Evolutionary conservation across 2,113 vertebrate species (phyloP), one percentile per base, ranked within the genome.

Genomic region (Pica pica): DNA sequence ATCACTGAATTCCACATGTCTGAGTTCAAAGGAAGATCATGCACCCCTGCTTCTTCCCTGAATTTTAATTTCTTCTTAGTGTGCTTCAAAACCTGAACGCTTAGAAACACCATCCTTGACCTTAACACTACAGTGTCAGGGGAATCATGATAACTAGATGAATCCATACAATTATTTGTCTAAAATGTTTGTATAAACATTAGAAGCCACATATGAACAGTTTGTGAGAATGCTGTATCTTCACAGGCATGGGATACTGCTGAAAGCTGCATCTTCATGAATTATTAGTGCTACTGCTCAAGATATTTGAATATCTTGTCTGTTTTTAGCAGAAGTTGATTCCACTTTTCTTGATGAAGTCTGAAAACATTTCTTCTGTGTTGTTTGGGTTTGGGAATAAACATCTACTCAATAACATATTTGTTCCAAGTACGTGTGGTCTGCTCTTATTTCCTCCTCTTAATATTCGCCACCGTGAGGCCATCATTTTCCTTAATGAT

Each of bases 1-100:
- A 96, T 97, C 96, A 95, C 77, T 68, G 73, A 88, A 95, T 97
- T 97, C 52, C 91, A 96, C 87, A 95, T 95, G 93, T 41, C 61
- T 97, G 91, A 91, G 83, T 93, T 97, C 95, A 96, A 96, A 95
- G 94, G 83, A 77, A 65, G 70, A 91, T 94, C 93, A 74, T 14
- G 44, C 28, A 95, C 64, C 30, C 50, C 24, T 63, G 55, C 37
- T 95, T 78, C 57, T 88, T 91, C 60, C 77, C 63, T 76, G 91
- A 73, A 83, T 90, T 91, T 93, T 95, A 89, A 85, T 96, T 95
- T 93, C 53, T 90, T 87, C 80, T 75, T 78, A 46, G 39, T 57
- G 82, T 75, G 24, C 50, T 80, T 90, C 57, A 93, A 96, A 91
- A 60, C 42, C 30, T 73, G 30, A 47, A 31, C 60, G 65, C 74